Percentiles rank a stretch among this genome's conserved stretches.
Conservation (phyloP, 2,888 invertebrate genomes). For the Glyphotaelius pellucidus region DNA sequence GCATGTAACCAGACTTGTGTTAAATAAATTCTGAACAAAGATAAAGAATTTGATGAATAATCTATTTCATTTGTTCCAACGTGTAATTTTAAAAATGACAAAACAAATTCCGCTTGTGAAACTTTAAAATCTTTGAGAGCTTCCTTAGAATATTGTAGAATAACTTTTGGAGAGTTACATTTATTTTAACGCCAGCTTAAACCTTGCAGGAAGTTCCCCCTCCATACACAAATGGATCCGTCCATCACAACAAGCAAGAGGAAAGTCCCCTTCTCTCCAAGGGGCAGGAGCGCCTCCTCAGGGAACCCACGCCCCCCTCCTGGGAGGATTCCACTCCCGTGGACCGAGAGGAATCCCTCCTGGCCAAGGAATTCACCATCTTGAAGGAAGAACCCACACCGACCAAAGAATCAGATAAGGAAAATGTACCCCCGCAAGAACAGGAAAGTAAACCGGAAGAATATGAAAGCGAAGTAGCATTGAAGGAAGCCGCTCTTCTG, state of each 20-base stretch:
- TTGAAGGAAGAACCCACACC: constrained; percentile 5
- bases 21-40: not conserved
- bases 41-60: too few relatives aligned
- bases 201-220: constrained; percentile 72
- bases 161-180: not conserved
- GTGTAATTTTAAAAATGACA: not conserved
- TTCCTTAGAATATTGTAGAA: not conserved
- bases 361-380: constrained; percentile 47
- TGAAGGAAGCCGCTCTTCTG: constrained; percentile 13
- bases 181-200: not conserved
- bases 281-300: constrained; percentile 50
- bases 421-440: constrained; percentile 62
- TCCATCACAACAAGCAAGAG: constrained; percentile 72
- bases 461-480: constrained; percentile 49
- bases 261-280: constrained; percentile 63
- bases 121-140: not conserved
- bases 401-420: constrained; percentile 66
- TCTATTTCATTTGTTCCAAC: not conserved
- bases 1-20: not conserved
- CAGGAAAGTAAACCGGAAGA: constrained; percentile 44
- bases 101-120: not conserved
- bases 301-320: constrained; percentile 61
- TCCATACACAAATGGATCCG: constrained; percentile 75
- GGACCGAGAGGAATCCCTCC: constrained; percentile 51
- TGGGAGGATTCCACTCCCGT: constrained; percentile 63